Evolutionary conservation across 2,888 invertebrate genomes (phyloP).

Genomic region (Automeris io): DNA sequence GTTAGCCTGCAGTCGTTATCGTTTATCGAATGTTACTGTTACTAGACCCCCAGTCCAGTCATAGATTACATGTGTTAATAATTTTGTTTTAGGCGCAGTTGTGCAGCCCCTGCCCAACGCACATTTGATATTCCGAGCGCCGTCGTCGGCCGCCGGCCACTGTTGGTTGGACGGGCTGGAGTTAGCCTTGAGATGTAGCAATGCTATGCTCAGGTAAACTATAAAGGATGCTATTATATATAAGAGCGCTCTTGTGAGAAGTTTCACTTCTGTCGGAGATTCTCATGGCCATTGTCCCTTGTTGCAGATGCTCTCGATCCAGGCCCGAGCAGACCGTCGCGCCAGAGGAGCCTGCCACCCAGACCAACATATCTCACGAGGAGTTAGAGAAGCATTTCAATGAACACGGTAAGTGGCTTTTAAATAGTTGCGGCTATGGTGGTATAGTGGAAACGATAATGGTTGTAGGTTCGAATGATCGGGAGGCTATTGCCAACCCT

Average conservation of each 20-base stretch:
- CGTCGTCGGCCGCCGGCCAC: constrained; percentile 95
- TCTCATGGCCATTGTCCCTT: neutral
- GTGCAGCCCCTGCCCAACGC: constrained; percentile 95
- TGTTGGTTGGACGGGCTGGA: constrained; percentile 98
- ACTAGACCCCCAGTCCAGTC: too few species aligned
- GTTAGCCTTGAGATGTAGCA: constrained; percentile 84
- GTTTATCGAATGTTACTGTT: too few species aligned
- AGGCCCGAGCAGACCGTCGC: constrained; percentile 49
- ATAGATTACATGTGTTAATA: too few species aligned
- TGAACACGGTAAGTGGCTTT: constrained; percentile 82
- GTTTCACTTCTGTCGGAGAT: neutral
- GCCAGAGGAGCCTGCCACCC: too few species aligned
- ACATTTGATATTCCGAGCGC: constrained; percentile 95
- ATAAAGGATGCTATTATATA: neutral
- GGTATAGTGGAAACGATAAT: too few species aligned
- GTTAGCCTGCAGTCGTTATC: too few species aligned
- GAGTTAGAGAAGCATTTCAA: constrained; percentile 93
- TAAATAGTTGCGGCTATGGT: too few species aligned
- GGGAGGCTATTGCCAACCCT: too few species aligned
- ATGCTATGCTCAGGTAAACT: constrained; percentile 66
- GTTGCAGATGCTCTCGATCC: constrained; percentile 60
- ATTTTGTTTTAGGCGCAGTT: constrained; percentile 84
- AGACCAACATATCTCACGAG: constrained; percentile 84
- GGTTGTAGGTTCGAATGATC: too few species aligned
- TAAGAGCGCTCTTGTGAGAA: neutral